Evolutionary conservation across 2,113 vertebrate species (phyloP).

Genomic region (Ploceus nigricollis): DNA sequence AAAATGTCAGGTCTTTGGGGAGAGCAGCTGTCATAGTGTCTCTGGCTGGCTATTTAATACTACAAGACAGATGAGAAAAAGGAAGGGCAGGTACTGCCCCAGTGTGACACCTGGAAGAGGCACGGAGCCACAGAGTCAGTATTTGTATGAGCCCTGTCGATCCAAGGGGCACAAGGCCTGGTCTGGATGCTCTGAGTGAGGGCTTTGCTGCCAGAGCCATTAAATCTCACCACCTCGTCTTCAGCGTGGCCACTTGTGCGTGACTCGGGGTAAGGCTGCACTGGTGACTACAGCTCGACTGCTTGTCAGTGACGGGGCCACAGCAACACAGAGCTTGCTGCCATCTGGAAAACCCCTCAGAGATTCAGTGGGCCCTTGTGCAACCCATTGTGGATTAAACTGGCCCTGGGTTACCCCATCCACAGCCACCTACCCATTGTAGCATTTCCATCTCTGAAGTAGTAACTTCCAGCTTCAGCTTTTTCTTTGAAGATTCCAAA

Average conservation of each 20-base stretch:
- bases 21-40: background rate
- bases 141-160: fast-evolving
- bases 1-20: background rate
- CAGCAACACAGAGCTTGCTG: background rate
- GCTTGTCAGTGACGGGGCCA: background rate
- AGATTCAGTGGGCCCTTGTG: background rate
- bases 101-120: background rate
- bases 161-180: background rate
- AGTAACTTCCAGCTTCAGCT: background rate
- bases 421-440: background rate
- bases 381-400: background rate
- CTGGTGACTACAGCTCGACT: background rate
- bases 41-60: background rate
- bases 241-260: fast-evolving
- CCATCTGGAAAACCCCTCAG: background rate
- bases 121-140: background rate
- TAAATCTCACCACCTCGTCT: background rate
- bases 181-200: background rate
- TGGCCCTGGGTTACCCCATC: background rate
- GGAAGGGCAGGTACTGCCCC: background rate
- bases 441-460: background rate
- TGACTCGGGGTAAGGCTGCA: fast-evolving
- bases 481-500: background rate
- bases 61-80: background rate
- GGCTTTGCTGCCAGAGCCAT: background rate